Percentiles rank a stretch among this genome's conserved stretches.
Conservation (phyloP, 23 tunicate species). For the Ciona savignyi region DNA sequence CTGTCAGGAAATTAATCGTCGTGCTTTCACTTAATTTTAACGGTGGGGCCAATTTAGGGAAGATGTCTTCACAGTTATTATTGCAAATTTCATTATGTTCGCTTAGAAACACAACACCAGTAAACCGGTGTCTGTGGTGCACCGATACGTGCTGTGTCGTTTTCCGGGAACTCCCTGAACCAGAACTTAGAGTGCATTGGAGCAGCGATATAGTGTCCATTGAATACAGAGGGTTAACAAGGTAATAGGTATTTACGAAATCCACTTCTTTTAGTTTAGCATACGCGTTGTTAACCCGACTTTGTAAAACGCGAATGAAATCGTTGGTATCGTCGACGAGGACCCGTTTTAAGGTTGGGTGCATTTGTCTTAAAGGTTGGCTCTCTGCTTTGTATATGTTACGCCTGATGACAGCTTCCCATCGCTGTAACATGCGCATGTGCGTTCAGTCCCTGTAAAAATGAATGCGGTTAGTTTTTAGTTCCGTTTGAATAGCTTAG, state of each 20-base stretch:
- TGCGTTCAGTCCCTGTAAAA: background rate
- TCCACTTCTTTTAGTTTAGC: slow-evolving; percentile 10
- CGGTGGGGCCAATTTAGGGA: background rate
- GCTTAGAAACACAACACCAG: background rate
- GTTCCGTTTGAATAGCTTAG: background rate
- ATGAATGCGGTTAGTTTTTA: too few relatives aligned
- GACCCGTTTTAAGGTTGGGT: background rate
- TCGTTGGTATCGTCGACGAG: slow-evolving; percentile 11
- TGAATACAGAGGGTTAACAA: slow-evolving; percentile 16
- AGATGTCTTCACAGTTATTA: background rate
- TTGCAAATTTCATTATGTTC: slow-evolving; percentile 15
- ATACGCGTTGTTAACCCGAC: too few relatives aligned
- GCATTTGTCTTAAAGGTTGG: background rate
- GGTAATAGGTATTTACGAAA: slow-evolving; percentile 1
- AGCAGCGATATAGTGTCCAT: slow-evolving; percentile 15
- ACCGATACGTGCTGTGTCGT: slow-evolving; percentile 7
- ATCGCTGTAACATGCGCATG: background rate
- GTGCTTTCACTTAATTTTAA: background rate
- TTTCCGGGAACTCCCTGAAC: background rate
- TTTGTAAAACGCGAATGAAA: background rate
- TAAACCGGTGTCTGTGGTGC: slow-evolving; percentile 19
- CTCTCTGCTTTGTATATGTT: background rate
- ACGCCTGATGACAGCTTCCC: background rate
- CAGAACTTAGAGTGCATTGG: background rate
- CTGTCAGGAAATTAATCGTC: slow-evolving; percentile 51